Evolutionary conservation across 2,113 vertebrate genomes (phyloP).

Genomic region (Tyto alba): DNA sequence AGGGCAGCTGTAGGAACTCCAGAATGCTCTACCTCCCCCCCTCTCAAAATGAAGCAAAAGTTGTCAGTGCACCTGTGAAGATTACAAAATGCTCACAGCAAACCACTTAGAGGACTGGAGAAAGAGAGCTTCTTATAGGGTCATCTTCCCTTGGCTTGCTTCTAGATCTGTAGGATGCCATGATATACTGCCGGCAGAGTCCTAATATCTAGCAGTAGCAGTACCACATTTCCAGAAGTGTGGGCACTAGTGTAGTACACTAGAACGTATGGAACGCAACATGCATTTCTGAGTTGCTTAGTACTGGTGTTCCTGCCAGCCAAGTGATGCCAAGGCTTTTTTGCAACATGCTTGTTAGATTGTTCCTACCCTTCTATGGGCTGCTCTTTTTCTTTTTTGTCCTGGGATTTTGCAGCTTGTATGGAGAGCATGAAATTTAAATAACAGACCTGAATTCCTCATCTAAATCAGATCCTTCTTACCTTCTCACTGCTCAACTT

Average conservation of each 20-base stretch:
- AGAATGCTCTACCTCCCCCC: neutral
- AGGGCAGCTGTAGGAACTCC: neutral
- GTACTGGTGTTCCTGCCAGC: neutral
- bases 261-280: neutral
- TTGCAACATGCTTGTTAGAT: neutral
- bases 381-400: neutral
- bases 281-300: neutral
- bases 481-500: neutral
- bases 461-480: neutral
- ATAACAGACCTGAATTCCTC: neutral
- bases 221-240: rapidly evolving
- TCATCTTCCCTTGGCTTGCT: neutral
- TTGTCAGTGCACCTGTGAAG: neutral
- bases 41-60: neutral
- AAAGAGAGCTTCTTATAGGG: neutral
- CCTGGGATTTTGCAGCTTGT: neutral
- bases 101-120: neutral
- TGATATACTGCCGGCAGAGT: neutral
- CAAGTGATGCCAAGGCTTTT: neutral
- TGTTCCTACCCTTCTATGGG: neutral
- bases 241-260: too few species aligned
- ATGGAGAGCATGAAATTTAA: neutral
- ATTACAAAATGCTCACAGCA: neutral
- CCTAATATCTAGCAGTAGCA: neutral
- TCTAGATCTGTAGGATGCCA: neutral